Evolutionary conservation across 2,888 invertebrate species (phyloP), one percentile per base, ranked within the genome.

Genomic region (Branchinecta sandiegonensis): DNA sequence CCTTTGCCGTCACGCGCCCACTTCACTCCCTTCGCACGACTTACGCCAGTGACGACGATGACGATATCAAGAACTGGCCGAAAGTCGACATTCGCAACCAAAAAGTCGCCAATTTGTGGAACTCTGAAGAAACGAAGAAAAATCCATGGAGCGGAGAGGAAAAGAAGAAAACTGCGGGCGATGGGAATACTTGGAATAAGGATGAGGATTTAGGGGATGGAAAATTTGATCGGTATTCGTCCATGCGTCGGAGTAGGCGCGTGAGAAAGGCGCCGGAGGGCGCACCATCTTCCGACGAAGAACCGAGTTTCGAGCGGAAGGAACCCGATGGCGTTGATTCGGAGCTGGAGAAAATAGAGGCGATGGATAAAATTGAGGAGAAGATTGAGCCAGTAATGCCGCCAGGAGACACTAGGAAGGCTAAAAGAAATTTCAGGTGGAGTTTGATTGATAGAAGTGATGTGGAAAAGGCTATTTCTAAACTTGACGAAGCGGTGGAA

Each of bases 211-310:
- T 75, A 70, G 76, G 76, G 6, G 76, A 75, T 66, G 89, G 89
- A 3, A 87, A 89, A 73, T 93, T 93, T 72, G 90, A 93, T 76
- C 81, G 93, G 72, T 89, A 88, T 75, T 89, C 91, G 0, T 85
- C 88, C 6, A 84, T 89, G 0, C 81, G 93, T 73, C 81, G 90
- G 73, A 93, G 92, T 0, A 82, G 91, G 70, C 81, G 92, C 64
- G 90, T 90, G 74, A 89, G 89, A 70, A 81, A 81, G 71, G 77
- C 74, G 7, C 78, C 78, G 17, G 81, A 82, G 50, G 70, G 71
- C 17, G 71, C 76, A 8, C 69, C 73, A 48, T 46, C 67, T 66
- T 71, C 73, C 70, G 70, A 71, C 48, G 72, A 72, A 46, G 66
- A 65, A n/a, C 13, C 66, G 4, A 56, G 65, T 46, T 56, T 68